Base-by-base conservation (phyloP, 1,140 invertebrate genomes). In the Apis laboriosa region DNA sequence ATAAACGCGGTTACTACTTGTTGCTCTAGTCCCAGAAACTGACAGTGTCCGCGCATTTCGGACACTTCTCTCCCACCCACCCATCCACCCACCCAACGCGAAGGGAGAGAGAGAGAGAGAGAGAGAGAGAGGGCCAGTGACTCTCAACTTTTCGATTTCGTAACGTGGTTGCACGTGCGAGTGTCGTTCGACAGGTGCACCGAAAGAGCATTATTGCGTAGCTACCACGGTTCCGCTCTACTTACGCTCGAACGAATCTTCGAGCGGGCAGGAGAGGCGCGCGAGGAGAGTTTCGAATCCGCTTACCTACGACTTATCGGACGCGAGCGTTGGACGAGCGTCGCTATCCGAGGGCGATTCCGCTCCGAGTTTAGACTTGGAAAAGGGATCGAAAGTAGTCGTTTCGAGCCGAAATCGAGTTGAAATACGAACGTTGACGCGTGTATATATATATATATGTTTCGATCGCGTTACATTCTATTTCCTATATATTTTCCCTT, bases 1-100 rank as follows among this genome's bases (percentile, higher is more conserved):
- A 87, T 90, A 89, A 92, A 91, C 89, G 87, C 87, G 90, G 88
- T 92, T 92, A 92, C 92, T 93, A 93, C 92, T 93, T 93, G 92
- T 93, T 93, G 92, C 92, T 92, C 90, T 86, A 83, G 89, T 90
- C 90, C 90, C 89, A 90, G 91, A 91, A 91, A 89, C 88, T 85
- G 79, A 64, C 74, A 88, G 86, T 80, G 68, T 72, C 74, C 82
- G 70, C 49, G 63, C 63, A 68, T 77, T 84, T 84, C 77, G 84
- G 77, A 75, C 34, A 43, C 58, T 28, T 64, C 75, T 60, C 56
- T 63, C 49, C 49, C 58, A 24, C 17, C 60, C 61, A 21, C 28
- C 17, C 56, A 77, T 28, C 49, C 58, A 24, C 17, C 60, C 61
- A 21, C 28, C 17, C 56, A 77, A 63, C n/a, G 12, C 5, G 53